Evolutionary conservation across 2,113 vertebrate species (phyloP).

Genomic region (Ophiodon elongatus): DNA sequence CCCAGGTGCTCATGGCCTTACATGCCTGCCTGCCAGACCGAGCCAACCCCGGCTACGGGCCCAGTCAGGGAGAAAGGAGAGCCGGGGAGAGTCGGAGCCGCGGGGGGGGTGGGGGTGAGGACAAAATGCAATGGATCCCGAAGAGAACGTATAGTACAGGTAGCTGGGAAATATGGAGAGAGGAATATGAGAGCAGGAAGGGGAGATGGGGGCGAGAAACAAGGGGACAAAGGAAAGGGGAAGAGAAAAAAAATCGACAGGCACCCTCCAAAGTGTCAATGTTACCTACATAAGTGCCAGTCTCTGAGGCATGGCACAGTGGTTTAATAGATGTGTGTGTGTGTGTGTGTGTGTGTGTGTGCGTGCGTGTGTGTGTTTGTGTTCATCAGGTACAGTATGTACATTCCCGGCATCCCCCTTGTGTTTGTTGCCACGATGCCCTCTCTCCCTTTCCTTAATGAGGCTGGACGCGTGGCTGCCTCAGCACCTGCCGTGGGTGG

Average conservation of each 20-base stretch:
- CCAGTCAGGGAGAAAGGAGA: slow-evolving; percentile 24
- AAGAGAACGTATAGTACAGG: background rate
- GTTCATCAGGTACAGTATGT: slow-evolving; percentile 58
- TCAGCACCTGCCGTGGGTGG: slow-evolving; percentile 81
- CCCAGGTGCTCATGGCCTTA: slow-evolving; percentile 32
- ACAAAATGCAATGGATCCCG: background rate
- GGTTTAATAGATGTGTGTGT: slow-evolving; percentile 49
- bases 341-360: slow-evolving; percentile 70
- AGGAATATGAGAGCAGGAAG: background rate
- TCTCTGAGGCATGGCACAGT: slow-evolving; percentile 21
- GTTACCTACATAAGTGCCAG: slow-evolving; percentile 44
- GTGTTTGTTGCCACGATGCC: slow-evolving; percentile 76
- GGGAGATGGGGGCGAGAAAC: slow-evolving; percentile 1
- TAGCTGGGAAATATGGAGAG: slow-evolving; percentile 9
- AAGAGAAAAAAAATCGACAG: slow-evolving; percentile 18
- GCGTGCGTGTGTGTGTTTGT: slow-evolving; percentile 68
- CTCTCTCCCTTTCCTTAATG: slow-evolving; percentile 79
- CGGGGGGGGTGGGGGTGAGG: slow-evolving; percentile 1
- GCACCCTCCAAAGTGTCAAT: slow-evolving; percentile 39
- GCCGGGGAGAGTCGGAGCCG: background rate
- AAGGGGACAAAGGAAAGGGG: slow-evolving; percentile 9
- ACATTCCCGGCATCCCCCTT: slow-evolving; percentile 57
- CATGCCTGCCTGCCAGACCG: slow-evolving; percentile 5
- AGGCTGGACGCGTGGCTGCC: slow-evolving; percentile 79
- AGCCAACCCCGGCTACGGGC: slow-evolving; percentile 15